These are phyloP conservation scores for Alloscopus bannaensis DNA, from an alignment of 2,888 invertebrate genomes.

Conservation along the genomic window DNA sequence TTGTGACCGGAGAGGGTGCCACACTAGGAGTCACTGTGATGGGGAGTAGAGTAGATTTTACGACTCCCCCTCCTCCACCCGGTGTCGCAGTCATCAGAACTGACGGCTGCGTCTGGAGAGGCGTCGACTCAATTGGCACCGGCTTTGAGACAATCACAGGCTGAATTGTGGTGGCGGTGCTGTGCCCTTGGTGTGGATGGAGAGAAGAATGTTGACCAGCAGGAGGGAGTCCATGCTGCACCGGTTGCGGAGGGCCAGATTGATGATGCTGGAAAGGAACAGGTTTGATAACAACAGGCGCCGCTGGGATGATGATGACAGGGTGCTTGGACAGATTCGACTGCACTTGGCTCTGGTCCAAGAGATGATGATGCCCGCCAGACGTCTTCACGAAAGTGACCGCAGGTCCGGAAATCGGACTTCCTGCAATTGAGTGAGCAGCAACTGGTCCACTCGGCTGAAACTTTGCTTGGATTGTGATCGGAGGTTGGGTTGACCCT, in stretches of 20 bases:
- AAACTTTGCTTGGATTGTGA: conserved; percentile 50
- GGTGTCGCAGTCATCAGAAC: conserved; percentile 25
- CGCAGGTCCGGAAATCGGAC: conserved; percentile 36
- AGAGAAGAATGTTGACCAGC: too few relatives aligned
- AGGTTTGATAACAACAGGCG: conserved; percentile 48
- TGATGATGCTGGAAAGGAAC: conserved; percentile 23
- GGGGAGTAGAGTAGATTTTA: conserved; percentile 26
- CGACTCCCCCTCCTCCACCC: background rate
- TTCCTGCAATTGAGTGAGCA: conserved; percentile 14
- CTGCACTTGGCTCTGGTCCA: conserved; percentile 29
- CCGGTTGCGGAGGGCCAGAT: background rate
- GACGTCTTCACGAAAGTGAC: conserved; percentile 45
- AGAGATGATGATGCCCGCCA: conserved; percentile 18
- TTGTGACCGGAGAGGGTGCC: background rate
- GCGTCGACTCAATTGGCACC: conserved; percentile 29
- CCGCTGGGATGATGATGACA: conserved; percentile 41
- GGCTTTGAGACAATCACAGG: conserved; percentile 47
- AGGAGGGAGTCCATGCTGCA: conserved; percentile 1
- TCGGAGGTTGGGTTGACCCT: conserved; percentile 26
- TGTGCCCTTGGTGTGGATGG: conserved; percentile 6
- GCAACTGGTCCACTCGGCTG: conserved; percentile 23
- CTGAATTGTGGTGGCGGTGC: conserved; percentile 19
- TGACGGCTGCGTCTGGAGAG: background rate
- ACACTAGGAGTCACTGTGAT: conserved; percentile 45
- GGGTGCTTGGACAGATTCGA: conserved; percentile 39